These are phyloP conservation scores for Eristalis pertinax DNA, from an alignment of 2,888 invertebrate species.

Conservation along the genomic window DNA sequence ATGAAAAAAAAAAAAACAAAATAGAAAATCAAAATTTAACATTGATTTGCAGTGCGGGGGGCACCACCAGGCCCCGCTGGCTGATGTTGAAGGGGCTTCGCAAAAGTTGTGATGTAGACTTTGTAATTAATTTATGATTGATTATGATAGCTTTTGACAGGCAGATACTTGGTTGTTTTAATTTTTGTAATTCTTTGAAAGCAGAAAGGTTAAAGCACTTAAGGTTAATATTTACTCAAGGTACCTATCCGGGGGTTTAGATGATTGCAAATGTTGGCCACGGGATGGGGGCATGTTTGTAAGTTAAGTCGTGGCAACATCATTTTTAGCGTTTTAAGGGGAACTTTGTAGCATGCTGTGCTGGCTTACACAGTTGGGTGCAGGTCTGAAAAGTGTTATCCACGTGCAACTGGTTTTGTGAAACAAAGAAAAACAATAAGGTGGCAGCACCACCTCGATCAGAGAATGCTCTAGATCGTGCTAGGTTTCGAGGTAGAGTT, in stretches of 20 bases:
- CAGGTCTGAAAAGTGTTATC: too few relatives aligned
- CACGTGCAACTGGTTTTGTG: not conserved
- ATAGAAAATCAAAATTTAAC: not conserved
- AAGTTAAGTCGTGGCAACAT: not conserved
- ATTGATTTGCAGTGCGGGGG: not conserved
- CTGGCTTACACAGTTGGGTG: too few relatives aligned
- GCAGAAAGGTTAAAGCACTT: not conserved
- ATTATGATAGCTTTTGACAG: conserved; percentile 48
- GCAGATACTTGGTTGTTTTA: not conserved
- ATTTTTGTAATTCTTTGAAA: not conserved
- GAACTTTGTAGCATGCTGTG: not conserved
- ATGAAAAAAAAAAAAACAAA: too few relatives aligned
- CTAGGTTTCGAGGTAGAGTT: too few relatives aligned
- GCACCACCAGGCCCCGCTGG: not conserved
- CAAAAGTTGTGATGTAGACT: not conserved
- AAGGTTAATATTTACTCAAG: not conserved
- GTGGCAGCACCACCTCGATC: too few relatives aligned
- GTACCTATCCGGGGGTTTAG: not conserved
- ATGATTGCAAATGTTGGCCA: not conserved
- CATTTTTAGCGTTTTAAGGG: too few relatives aligned
- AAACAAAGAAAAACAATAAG: not conserved
- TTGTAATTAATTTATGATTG: conserved; percentile 28
- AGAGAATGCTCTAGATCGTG: too few relatives aligned
- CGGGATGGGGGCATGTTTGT: not conserved
- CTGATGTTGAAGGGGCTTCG: conserved; percentile 8